Evolutionary conservation across 2,888 invertebrate genomes (phyloP), one percentile per base, ranked within the genome.

Genomic region (Cistogaster globosa): DNA sequence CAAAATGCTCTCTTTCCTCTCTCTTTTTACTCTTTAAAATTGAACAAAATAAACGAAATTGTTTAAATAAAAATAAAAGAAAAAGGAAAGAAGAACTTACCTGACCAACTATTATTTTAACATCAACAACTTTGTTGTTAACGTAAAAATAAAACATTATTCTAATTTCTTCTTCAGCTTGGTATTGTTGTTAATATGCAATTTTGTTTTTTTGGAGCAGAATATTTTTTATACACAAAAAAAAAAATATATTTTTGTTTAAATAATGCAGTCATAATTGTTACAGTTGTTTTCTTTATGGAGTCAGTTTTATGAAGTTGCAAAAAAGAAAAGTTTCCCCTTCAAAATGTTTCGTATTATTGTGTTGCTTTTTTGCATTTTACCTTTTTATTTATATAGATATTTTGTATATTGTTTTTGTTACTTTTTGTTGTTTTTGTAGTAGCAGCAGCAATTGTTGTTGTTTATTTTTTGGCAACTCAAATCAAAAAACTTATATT

Each of bases 91-190:
- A 60, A 72, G 74, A 79, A 79, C 45, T 58, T 51, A 85, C 78
- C 82, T 82, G 82, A 79, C 85, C 82, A 82, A 79, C 75, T 78
- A 85, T 85, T 85, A 82, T 82, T 85, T 82, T 71, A 85, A 71
- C 82, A 79, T 82, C 75, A 85, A 79, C 85, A 85, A 76, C 85
- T 65, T 60, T 60, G 67, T 75, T 85, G 82, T 85, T 85, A 78
- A 85, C 78, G 79, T 69, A 71, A 77, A 65, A 67, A 32, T 45
- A 65, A 69, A 83, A 77, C 65, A 65, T 71, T 53, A 76, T 77
- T 83, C 62, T 75, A 72, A 65, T 79, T 77, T 32, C 22, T 63
- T 79, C 60, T 32, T 0, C 8, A 32, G 6, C 32, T 32, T 7
- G 32, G 32, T 67, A 60, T 51, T 58, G 26, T 12, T 32, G 32